phyloP scores from a whole-genome alignment of 92 coral and sea anemone genomes.

The Actinernus sp. region DNA sequence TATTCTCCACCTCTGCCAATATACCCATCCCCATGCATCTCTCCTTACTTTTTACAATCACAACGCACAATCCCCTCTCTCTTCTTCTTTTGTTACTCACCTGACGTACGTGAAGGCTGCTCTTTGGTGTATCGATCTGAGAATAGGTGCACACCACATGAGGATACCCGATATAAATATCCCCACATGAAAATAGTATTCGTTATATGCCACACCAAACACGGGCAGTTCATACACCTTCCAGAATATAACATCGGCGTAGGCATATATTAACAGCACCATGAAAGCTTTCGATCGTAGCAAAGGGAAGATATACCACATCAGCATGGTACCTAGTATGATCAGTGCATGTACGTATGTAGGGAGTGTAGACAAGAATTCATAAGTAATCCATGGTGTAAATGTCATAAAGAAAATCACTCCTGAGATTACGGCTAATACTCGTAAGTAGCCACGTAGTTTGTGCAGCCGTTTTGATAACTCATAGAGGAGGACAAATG shows the following conservation, averaged over 20 bases:
- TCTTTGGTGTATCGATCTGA: not conserved
- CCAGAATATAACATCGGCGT: not conserved
- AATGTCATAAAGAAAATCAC: not conserved
- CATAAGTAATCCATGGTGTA: not conserved
- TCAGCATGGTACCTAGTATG: not conserved
- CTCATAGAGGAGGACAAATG: not conserved
- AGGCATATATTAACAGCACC: not conserved
- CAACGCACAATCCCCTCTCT: no score
- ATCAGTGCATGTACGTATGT: not conserved
- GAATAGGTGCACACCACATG: not conserved
- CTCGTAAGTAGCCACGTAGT: not conserved
- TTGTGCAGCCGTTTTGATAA: not conserved
- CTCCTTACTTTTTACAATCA: no score
- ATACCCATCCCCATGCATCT: no score
- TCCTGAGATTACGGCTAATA: not conserved
- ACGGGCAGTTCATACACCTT: not conserved
- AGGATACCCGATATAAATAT: not conserved
- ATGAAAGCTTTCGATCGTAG: not conserved
- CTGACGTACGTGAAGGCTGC: not conserved
- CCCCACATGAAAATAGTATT: not conserved
- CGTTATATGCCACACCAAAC: not conserved
- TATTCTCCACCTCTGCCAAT: no score
- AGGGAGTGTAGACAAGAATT: not conserved
- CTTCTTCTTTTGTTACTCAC: no score
- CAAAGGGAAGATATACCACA: not conserved